Evolutionary conservation across 1,140 invertebrate species (phyloP), one percentile per base, ranked within the genome.

Genomic region (Brachionus rubens): DNA sequence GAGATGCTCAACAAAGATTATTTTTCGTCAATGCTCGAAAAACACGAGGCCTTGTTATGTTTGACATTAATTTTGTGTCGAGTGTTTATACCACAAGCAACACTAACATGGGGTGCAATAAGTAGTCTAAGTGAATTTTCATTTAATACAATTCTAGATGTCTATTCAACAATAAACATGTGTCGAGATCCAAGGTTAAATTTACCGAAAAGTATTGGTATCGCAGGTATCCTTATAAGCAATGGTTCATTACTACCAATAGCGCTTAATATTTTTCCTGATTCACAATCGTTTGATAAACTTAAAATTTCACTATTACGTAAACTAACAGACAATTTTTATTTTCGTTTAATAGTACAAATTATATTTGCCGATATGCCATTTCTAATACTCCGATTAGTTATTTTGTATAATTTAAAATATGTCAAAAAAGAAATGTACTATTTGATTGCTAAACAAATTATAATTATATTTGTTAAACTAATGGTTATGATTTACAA

Each of bases 401-500:
- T 65, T 43, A 43, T 65, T 43, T 24, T 65, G 12, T 21, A 65
- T 3, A 65, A 65, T 65, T 43, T 65, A 24, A 65, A 65, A 65
- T 65, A 24, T 43, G 59, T 65, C 3, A 65, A 65, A 65, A 65
- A 65, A 65, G 59, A 65, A 65, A 65, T 65, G 59, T 65, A 65
- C 30, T 65, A 65, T 43, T 24, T 65, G 43, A 65, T 65, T 30
- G 59, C 40, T 14, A 65, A 65, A 43, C 59, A 65, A 65, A n/a
- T 65, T 10, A 43, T 65, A 10, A 65, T 65, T 26, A 65, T 65
- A 24, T 26, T 65, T 19, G 59, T 65, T 3, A 65, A 65, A 65
- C 4, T 65, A 7, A 26, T 43, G 59, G 59, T 43, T 43, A 65
- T 65, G 33, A 43, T 43, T 14, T 46, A 65, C 19, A 65, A 65